Evolutionary conservation across 2,113 vertebrate genomes (phyloP).

Genomic region (Chrysemys picta): DNA sequence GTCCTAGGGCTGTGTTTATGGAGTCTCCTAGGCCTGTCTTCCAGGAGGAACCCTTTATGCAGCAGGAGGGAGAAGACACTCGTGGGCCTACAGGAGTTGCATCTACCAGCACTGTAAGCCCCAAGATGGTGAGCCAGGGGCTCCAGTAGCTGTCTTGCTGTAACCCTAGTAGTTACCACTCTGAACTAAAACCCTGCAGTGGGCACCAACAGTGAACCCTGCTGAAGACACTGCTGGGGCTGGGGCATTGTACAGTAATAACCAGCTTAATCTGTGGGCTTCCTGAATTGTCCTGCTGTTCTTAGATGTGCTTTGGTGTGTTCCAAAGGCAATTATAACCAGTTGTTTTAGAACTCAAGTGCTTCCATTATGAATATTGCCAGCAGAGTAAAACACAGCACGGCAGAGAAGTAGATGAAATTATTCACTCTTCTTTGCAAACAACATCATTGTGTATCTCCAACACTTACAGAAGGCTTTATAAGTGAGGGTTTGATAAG

Average conservation of each 20-base stretch:
- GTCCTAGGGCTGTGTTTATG: background rate
- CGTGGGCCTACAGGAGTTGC: background rate
- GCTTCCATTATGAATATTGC: background rate
- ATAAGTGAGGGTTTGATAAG: background rate
- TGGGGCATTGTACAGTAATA: background rate
- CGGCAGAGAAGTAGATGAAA: background rate
- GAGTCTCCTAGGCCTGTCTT: background rate
- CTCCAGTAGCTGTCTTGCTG: background rate
- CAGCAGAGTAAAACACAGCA: background rate
- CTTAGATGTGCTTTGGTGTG: fast-evolving
- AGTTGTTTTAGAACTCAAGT: background rate
- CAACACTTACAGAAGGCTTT: background rate
- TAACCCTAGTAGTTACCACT: background rate
- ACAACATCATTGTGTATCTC: background rate
- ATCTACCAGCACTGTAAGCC: background rate
- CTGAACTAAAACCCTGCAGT: background rate
- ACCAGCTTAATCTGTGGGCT: background rate
- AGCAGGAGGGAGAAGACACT: fast-evolving
- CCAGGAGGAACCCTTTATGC: background rate
- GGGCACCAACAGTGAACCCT: background rate
- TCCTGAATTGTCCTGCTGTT: background rate
- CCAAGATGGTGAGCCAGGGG: background rate
- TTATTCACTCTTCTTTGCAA: background rate
- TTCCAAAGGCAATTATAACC: background rate
- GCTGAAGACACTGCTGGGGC: fast-evolving